Evolutionary conservation across 2,113 vertebrate species (phyloP), one percentile per base, ranked within the genome.

Genomic region (Copsychus sechellarum): DNA sequence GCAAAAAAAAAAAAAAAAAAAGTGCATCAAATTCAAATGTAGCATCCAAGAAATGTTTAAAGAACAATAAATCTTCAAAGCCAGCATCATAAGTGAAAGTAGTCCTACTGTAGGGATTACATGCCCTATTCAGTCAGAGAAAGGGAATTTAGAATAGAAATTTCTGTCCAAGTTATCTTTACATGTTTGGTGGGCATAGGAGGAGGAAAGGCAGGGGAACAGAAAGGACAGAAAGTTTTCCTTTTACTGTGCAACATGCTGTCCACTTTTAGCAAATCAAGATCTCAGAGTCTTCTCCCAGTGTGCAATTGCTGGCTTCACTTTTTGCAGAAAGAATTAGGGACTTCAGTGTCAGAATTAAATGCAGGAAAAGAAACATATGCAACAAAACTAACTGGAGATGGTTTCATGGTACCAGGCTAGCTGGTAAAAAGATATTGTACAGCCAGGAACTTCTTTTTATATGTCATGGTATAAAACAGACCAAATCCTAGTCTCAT

Each of bases 61-160:
- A 92, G 66, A 80, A 81, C 33, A 90, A 65, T 38, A 70, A 57
- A 53, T 69, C 62, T 65, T 92, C 58, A 91, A 81, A 81, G 40
- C 87, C 9, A 43, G n/a, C 76, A 90, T 33, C 33, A 18, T 40
- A 70, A 90, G 1, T 26, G 53, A 38, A 84, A 91, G 40, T 60
- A 93, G 80, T 64, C 45, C 60, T 81, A 7, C 24, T 53, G 23
- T 23, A 74, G 66, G 61, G 43, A 82, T 90, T 92, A 80, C 0
- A 0, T 66, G 42, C 38, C 43, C 61, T 60, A 25, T 58, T 65
- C 54, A 77, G 24, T 47, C 60, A 86, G 43, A 42, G 33, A 58
- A 86, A 73, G 45, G 10, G 53, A 74, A 72, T 40, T 54, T 36
- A 57, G 25, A 61, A 64, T 40, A 66, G 4, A 54, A 45, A 60